Base-by-base conservation (phyloP, 2,888 invertebrate genomes). In the Phyllotreta cruciferae region DNA sequence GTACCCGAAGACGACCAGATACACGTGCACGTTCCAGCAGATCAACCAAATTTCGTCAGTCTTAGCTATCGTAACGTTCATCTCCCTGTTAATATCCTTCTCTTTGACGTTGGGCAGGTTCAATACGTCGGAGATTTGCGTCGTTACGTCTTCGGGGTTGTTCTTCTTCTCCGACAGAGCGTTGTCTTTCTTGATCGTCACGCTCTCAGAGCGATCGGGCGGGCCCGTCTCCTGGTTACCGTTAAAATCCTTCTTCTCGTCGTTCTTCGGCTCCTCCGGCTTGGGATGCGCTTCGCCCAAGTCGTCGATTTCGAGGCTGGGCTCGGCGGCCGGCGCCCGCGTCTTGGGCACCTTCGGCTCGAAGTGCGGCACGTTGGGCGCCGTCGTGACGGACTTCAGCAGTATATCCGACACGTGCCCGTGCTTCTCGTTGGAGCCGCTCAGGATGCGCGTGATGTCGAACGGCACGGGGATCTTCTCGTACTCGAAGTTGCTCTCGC, bases 21-120 rank as follows among this genome's bases (percentile, higher is more conserved):
- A 96, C 4, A 96, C 90, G 78, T 96, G 96, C 6, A 95, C 87
- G 75, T 94, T 92, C 96, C 95, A 96, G 1, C 93, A 94, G 69
- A 93, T 89, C 0, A 90, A 87, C 90, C 93, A 92, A 0, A 90
- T 90, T 62, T 81, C 79, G 47, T 81, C 80, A 0, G 79, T 75
- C 41, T 77, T 78, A 5, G 80, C 80, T 64, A 79, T 74, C 1
- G 80, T 80, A 3, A 81, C 78, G 64, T 80, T 77, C 63, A 64
- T 64, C 34, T 67, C 64, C 35, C 62, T 60, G 52, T 64, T 64
- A 1, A 70, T 67, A 34, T 78, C 77, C 65, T 80, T 75, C 55
- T 78, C 75, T 74, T 87, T 87, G 0, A 85, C 84, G 70, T 87
- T 87, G 0, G 86, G 85, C 56, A 87, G 74, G 75, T 87, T 88